Base-by-base conservation (phyloP, 1,140 invertebrate species). In the Eupristina koningsbergeri region DNA sequence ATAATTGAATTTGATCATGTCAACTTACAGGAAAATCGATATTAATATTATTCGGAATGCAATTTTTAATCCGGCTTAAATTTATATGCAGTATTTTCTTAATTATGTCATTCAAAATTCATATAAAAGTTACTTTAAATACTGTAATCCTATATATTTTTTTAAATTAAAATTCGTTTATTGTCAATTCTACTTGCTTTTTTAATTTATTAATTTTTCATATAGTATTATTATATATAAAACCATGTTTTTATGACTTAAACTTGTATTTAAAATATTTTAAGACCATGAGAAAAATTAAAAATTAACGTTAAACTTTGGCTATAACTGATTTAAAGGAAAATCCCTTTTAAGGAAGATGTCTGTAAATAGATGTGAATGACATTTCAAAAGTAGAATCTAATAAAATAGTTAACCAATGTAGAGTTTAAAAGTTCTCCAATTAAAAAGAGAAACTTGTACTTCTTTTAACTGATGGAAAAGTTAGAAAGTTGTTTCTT, bases 401-500 rank as follows among this genome's bases (percentile, higher is more conserved):
- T 45, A 75, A 63, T 75, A 39, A 81, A 75, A 74, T 75, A 75
- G 80, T 75, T 63, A 9, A 63, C 53, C 34, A 5, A 36, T 34
- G 71, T 22, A 29, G 13, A 45, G 67, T 41, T 39, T 47, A 74
- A 71, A 63, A 63, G 53, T 63, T 36, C 11, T 29, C 3, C 31
- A 81, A 63, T 81, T 74, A 63, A 61, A 75, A 81, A 74, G 34
- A 73, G 53, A 31, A 81, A 47, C 69, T 63, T 63, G 15, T 63
- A 75, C 74, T 75, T n/a, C 29, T 34, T 69, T 80, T 58, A 34
- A 26, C 19, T 41, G 26, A 41, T 36, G 19, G 0, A 53, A 80
- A 80, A 80, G 67, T 80, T 80, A 17, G 31, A 9, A 50, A 50
- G 45, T 41, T 80, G n/a, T 36, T 34, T 9, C 17, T 80, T 53